phyloP scores from a whole-genome alignment of 2,797 vertebrate species.

The Buphagus erythrorhynchus region DNA sequence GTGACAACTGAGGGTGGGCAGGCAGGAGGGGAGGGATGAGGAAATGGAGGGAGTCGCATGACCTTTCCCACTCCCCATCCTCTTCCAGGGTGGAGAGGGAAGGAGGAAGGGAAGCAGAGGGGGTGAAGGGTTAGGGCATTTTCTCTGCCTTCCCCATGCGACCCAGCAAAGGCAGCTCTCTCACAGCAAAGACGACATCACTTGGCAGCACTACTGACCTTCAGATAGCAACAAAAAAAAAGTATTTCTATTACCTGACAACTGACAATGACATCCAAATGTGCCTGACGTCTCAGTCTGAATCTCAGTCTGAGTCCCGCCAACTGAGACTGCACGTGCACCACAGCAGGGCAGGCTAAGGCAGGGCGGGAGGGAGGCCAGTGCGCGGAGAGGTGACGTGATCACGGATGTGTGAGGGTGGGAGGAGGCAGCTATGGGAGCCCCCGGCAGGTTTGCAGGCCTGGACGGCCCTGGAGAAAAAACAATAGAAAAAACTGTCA shows the following conservation, averaged over 20 bases:
- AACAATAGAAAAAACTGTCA: slow-evolving; percentile 86
- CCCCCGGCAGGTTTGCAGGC: slow-evolving; percentile 84
- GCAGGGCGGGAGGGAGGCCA: slow-evolving; percentile 83
- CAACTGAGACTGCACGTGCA: slow-evolving; percentile 78
- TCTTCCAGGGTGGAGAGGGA: not conserved
- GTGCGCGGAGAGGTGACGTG: slow-evolving; percentile 82
- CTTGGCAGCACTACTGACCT: slow-evolving; percentile 69
- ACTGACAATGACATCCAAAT: slow-evolving; percentile 86
- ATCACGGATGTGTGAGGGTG: slow-evolving; percentile 83
- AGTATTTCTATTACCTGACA: slow-evolving; percentile 82
- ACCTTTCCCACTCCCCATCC: not conserved
- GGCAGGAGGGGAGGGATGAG: not conserved
- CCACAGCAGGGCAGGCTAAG: slow-evolving; percentile 84
- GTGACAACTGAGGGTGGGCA: not conserved
- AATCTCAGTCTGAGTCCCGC: slow-evolving; percentile 82
- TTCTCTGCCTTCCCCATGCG: not conserved
- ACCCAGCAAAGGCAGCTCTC: slow-evolving; percentile 36
- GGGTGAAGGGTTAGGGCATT: not conserved
- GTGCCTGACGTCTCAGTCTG: slow-evolving; percentile 81
- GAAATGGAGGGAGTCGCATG: not conserved
- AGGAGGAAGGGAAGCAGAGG: not conserved
- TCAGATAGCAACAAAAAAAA: slow-evolving; percentile 69
- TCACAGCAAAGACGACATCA: slow-evolving; percentile 59
- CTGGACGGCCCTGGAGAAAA: slow-evolving; percentile 85
- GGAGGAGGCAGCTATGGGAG: slow-evolving; percentile 84